Conservation (phyloP, 2,888 invertebrate species). For the Leptopilina syphax region DNA sequence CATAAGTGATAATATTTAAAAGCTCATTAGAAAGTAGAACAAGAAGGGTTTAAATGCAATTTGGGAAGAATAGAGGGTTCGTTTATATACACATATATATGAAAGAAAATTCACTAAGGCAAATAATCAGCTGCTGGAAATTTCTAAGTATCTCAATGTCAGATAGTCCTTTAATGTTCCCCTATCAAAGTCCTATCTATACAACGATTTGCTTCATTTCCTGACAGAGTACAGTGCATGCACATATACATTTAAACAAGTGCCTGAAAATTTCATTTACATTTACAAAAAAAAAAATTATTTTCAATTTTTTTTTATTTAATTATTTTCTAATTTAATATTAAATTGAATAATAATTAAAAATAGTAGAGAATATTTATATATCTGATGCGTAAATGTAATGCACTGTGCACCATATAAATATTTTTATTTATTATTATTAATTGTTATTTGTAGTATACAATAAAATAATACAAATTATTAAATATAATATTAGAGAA, state of each 20-base stretch:
- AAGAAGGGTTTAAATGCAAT: background rate
- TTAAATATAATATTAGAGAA: too few species aligned
- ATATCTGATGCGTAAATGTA: too few species aligned
- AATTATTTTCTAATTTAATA: too few species aligned
- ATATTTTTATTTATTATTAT: too few species aligned
- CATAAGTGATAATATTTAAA: background rate
- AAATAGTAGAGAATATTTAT: too few species aligned
- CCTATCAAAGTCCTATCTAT: conserved; percentile 58
- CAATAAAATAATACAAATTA: too few species aligned
- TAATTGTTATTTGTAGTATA: too few species aligned
- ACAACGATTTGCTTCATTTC: conserved; percentile 68
- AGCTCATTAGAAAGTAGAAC: background rate
- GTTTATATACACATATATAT: background rate
- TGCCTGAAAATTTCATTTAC: conserved; percentile 50
- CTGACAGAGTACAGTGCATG: conserved; percentile 49
- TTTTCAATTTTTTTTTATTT: conserved; percentile 54
- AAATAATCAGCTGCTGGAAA: conserved; percentile 58
- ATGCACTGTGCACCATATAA: too few species aligned
- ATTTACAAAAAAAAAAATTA: conserved; percentile 49
- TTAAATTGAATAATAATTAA: too few species aligned
- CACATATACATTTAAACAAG: background rate
- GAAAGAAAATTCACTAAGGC: conserved; percentile 37
- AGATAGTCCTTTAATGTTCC: conserved; percentile 67
- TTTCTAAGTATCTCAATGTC: conserved; percentile 59
- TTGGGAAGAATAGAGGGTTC: background rate